Evolutionary conservation across 2,888 invertebrate species (phyloP), one percentile per base, ranked within the genome.

Genomic region (Cryptops parisi): DNA sequence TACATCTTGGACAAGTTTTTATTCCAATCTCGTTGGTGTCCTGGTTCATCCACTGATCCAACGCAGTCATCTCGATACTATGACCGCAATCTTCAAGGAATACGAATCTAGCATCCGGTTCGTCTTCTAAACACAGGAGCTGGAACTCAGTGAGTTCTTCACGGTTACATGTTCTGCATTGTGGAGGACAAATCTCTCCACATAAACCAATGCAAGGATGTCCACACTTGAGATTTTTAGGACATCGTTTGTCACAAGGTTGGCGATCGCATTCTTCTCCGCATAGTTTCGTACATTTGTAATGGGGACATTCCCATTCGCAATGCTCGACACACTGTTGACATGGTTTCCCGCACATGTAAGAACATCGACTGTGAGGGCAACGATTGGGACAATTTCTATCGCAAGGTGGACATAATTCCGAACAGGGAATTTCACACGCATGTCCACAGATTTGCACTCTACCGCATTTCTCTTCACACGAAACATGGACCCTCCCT

Each of bases 1-100:
- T 76, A 62, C 81, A 81, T 55, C 64, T 65, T 0, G 80, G 80
- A 61, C 81, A 81, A 1, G 53, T 52, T 58, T 70, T 71, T 41
- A 68, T 62, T 24, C 58, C 58, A 19, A 68, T 63, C 55, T 63
- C 63, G 2, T 44, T 54, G 6, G 38, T 40, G 17, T 38, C 40
- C 43, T 17, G 25, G 5, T 26, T 9, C 52, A 52, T 52, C 63
- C 64, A 68, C 5, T 58, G 25, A 56, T 71, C 70, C 51, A 72
- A 54, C 0, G 62, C 67, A 17, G 57, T 53, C 1, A 44, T 64
- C 60, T 72, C 73, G 45, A 74, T 62, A 3, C 61, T 54, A 47
- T 68, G 68, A 3, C 59, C 58, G 53, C 68, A 68, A 53, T 68
- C 67, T 52, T 61, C 59, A 48, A 68, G 47, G 39, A 59, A 56